Evolutionary conservation across 1,140 invertebrate species (phyloP).

Genomic region (Drosophila leontia): DNA sequence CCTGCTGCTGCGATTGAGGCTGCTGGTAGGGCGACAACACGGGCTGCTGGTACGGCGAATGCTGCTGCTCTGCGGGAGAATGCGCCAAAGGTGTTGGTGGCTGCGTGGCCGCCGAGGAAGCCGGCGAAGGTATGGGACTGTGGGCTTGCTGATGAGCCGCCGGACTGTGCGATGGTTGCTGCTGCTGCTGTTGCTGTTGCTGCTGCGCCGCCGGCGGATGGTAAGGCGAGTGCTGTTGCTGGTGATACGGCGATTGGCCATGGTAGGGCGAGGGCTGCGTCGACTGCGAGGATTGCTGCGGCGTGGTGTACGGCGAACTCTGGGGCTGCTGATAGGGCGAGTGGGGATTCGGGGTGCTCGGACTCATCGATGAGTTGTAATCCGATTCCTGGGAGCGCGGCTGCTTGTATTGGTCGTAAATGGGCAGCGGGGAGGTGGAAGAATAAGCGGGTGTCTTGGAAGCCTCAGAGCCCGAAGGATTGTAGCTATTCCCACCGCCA

Average conservation of each 20-base stretch:
- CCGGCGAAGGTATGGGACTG: conserved; percentile 78
- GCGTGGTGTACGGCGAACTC: conserved; percentile 85
- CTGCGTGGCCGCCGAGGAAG: conserved; percentile 77
- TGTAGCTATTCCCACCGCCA: conserved; percentile 76
- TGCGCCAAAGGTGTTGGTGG: conserved; percentile 72
- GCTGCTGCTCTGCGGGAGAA: conserved; percentile 76
- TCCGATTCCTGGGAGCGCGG: conserved; percentile 83
- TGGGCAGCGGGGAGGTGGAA: conserved; percentile 80
- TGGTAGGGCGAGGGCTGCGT: conserved; percentile 83
- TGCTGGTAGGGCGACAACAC: conserved; percentile 76
- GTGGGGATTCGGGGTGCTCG: conserved; percentile 83
- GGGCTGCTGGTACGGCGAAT: conserved; percentile 81
- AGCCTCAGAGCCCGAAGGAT: conserved; percentile 77
- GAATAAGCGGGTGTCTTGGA: conserved; percentile 82
- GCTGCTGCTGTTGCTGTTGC: conserved; percentile 47
- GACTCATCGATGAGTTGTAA: conserved; percentile 84
- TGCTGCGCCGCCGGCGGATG: conserved; percentile 65
- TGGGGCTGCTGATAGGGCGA: conserved; percentile 83
- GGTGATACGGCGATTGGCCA: conserved; percentile 85
- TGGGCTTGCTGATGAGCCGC: conserved; percentile 66
- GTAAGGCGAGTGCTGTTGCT: conserved; percentile 72
- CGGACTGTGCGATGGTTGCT: conserved; percentile 50
- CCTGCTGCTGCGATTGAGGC: conserved; percentile 44
- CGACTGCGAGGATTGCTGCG: conserved; percentile 71
- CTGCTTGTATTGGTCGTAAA: conserved; percentile 86